These are phyloP conservation scores for Papilio demoleus DNA, from an alignment of 2,888 invertebrate genomes.

Conservation along the genomic window DNA sequence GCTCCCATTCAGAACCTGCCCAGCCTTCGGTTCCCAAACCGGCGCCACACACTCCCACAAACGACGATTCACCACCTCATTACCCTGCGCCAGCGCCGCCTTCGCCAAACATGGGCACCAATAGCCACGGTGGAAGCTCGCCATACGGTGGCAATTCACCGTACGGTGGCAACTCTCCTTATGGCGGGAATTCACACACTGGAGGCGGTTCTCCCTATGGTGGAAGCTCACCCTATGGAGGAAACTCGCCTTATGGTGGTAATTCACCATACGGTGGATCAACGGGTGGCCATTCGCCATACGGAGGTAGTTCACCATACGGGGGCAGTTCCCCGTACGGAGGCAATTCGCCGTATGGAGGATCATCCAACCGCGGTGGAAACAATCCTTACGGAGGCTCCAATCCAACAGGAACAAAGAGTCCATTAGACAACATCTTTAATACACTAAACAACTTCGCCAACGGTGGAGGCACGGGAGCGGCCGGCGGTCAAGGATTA, in stretches of 20 bases:
- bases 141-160: conserved; percentile 45
- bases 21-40: conserved; percentile 61
- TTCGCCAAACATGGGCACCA: conserved; percentile 26
- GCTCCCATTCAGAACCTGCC: conserved; percentile 69
- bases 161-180: conserved; percentile 42
- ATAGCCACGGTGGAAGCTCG: conserved; percentile 39
- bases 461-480: conserved; percentile 47
- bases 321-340: conserved; percentile 52
- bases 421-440: conserved; percentile 44
- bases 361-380: conserved; percentile 53
- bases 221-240: conserved; percentile 42
- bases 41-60: conserved; percentile 61
- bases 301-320: conserved; percentile 47
- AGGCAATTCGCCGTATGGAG: conserved; percentile 51
- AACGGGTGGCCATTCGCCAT: conserved; percentile 45
- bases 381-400: conserved; percentile 51
- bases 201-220: conserved; percentile 43
- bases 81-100: conserved; percentile 78
- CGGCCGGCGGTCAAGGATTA: conserved; percentile 51
- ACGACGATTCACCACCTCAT: conserved; percentile 66
- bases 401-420: conserved; percentile 44
- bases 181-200: conserved; percentile 40
- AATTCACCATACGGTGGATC: conserved; percentile 47
- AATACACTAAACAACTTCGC: conserved; percentile 46
- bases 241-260: conserved; percentile 42